Evolutionary conservation across 2,113 vertebrate species (phyloP).

Genomic region (Cyanoderma ruficeps): DNA sequence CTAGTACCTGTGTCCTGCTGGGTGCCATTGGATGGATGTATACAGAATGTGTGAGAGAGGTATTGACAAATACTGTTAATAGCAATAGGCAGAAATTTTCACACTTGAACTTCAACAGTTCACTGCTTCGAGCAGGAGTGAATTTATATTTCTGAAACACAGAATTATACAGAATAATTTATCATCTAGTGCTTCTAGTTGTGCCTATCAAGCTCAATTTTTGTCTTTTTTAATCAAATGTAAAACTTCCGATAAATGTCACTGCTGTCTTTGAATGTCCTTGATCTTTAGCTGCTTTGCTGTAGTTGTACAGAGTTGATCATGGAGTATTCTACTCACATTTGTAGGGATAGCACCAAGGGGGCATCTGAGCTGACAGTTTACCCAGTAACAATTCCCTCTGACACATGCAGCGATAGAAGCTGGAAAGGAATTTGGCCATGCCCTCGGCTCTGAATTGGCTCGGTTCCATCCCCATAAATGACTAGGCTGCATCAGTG

Average conservation of each 20-base stretch:
- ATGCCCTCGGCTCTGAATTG: background rate
- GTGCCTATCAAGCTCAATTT: background rate
- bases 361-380: background rate
- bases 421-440: background rate
- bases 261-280: background rate
- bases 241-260: background rate
- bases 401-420: background rate
- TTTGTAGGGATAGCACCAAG: background rate
- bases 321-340: background rate
- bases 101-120: slow-evolving; percentile 39
- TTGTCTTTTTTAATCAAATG: slow-evolving; percentile 53
- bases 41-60: background rate
- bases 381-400: background rate
- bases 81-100: slow-evolving; percentile 28
- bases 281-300: background rate
- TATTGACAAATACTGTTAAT: slow-evolving; percentile 18
- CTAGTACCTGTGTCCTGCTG: background rate
- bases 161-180: slow-evolving; percentile 45
- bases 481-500: background rate
- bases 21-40: background rate
- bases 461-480: background rate
- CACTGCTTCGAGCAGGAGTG: background rate
- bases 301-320: background rate
- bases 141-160: slow-evolving; percentile 44
- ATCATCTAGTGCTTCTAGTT: slow-evolving; percentile 11